A percentile compares a stretch with the other conserved stretches of the same genome.
Conservation (phyloP, 2,797 vertebrate genomes). For the Erethizon dorsatum region DNA sequence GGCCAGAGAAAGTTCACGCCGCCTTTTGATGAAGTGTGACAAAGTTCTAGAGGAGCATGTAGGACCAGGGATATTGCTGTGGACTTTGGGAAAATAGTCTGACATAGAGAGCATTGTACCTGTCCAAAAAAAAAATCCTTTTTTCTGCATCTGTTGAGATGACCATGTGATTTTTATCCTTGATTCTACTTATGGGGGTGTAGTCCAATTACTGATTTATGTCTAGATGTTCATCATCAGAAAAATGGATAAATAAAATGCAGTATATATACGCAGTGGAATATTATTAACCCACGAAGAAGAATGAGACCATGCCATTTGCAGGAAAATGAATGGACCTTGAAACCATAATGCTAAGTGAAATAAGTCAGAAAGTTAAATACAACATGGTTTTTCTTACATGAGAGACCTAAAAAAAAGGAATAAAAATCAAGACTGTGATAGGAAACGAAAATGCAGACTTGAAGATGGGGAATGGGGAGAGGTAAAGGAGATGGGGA, state of each 20-base stretch:
- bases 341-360: background rate
- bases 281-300: background rate
- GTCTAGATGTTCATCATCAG: background rate
- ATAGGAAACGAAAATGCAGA: background rate
- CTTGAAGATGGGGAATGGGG: background rate
- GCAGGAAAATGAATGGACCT: background rate
- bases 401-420: background rate
- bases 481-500: background rate
- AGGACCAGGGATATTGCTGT: background rate
- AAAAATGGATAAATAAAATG: background rate
- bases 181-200: background rate
- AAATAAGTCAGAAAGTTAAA: background rate
- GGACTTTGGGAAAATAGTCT: background rate
- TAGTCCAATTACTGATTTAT: background rate
- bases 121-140: background rate
- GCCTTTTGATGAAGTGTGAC: background rate
- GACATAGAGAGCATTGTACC: background rate
- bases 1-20: background rate
- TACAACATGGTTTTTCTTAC: background rate
- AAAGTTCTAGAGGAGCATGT: background rate
- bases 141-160: background rate
- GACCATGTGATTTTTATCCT: background rate
- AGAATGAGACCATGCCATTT: background rate
- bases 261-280: background rate
- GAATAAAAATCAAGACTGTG: background rate